A percentile compares a stretch with the other conserved stretches of the same genome.
Evolutionary conservation across 1,140 invertebrate species (phyloP).

Genomic region (Alviniconcha marisindica): DNA sequence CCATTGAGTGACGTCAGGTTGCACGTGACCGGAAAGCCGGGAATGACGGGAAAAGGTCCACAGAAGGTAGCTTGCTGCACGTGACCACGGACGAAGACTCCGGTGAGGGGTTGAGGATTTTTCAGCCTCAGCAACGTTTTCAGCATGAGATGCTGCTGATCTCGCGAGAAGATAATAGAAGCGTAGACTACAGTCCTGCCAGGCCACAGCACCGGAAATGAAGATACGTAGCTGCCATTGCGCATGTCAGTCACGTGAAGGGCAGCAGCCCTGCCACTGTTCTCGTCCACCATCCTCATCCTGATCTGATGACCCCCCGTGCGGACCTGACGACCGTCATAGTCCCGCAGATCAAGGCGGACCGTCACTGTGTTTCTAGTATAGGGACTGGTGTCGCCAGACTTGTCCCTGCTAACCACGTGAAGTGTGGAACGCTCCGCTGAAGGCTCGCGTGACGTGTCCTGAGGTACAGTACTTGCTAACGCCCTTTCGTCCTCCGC

Average conservation of each 20-base stretch:
- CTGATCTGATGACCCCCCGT: slow-evolving; percentile 43
- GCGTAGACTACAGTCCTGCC: slow-evolving; percentile 40
- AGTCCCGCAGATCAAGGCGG: slow-evolving; percentile 2
- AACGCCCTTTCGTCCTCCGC: no score
- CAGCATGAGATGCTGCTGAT: background rate
- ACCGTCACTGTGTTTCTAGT: slow-evolving; percentile 5
- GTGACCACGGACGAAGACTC: background rate
- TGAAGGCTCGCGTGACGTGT: no score
- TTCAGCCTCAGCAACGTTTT: background rate
- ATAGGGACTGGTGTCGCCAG: no score
- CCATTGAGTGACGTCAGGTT: slow-evolving; percentile 7
- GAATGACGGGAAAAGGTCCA: background rate
- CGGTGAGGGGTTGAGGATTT: background rate
- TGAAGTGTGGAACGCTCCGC: no score
- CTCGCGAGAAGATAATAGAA: slow-evolving; percentile 35
- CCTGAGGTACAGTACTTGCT: no score
- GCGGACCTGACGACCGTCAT: background rate
- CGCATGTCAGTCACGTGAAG: slow-evolving; percentile 44
- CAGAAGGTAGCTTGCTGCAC: slow-evolving; percentile 36
- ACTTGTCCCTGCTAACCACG: no score
- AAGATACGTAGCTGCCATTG: slow-evolving; percentile 51
- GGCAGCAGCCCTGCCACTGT: slow-evolving; percentile 16
- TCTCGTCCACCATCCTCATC: slow-evolving; percentile 41
- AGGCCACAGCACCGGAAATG: slow-evolving; percentile 43
- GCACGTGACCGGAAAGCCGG: background rate